phyloP scores from a whole-genome alignment of 53 echinoderm and acorn worm genomes.

The Paelopatides confundens region DNA sequence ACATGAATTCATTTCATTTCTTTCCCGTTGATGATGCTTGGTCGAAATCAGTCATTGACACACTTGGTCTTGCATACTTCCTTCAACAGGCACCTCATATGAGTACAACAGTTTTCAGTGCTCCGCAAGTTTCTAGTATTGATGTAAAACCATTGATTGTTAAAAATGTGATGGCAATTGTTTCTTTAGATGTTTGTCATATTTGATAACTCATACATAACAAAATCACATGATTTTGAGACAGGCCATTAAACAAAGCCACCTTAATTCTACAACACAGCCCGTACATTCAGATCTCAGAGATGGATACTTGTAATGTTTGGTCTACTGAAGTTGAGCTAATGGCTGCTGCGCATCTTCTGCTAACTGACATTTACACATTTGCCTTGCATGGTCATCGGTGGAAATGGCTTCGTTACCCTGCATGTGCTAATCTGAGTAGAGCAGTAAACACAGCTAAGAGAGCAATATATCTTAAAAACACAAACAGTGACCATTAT shows the following conservation, averaged over 20 bases:
- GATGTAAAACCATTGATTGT: too few relatives aligned
- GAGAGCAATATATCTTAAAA: slow-evolving; percentile 6
- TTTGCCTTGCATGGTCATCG: neutral
- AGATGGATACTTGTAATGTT: neutral
- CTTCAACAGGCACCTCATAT: neutral
- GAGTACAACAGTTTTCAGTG: too few relatives aligned
- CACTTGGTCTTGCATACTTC: neutral
- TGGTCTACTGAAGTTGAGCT: neutral
- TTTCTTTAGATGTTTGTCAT: slow-evolving; percentile 10
- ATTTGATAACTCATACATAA: neutral
- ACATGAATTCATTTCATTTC: too few relatives aligned
- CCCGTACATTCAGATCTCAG: neutral
- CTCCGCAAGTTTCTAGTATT: neutral
- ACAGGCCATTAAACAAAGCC: too few relatives aligned
- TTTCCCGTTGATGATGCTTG: too few relatives aligned
- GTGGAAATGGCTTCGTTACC: slow-evolving; percentile 19
- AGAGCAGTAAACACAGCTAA: neutral
- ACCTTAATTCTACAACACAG: too few relatives aligned
- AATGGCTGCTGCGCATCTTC: neutral
- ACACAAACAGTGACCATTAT: slow-evolving; percentile 11
- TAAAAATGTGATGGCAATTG: slow-evolving; percentile 24
- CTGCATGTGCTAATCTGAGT: slow-evolving; percentile 22
- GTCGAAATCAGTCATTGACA: neutral
- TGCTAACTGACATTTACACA: neutral
- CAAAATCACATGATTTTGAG: neutral